phyloP scores from a whole-genome alignment of 2,888 invertebrate genomes.

The Orthosia gothica region DNA sequence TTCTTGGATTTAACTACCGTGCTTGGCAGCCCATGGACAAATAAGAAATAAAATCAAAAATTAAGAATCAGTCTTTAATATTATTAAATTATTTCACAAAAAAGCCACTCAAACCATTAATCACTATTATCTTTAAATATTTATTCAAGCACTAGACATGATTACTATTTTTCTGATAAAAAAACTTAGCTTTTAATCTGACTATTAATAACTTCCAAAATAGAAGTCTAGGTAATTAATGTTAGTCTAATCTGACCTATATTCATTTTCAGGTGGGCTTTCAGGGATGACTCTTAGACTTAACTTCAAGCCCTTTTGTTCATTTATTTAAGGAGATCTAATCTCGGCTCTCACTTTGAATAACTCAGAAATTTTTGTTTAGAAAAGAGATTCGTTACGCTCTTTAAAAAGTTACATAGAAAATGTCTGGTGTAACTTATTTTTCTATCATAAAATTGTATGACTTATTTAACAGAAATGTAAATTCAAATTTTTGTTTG shows the following conservation, averaged over 20 bases:
- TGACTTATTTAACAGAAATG: no score
- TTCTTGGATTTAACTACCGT: no score
- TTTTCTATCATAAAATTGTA: no score
- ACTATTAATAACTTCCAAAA: slow-evolving; percentile 9
- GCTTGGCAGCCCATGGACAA: no score
- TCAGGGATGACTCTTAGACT: slow-evolving; percentile 30
- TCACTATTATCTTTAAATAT: not conserved
- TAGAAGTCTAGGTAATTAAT: slow-evolving; percentile 37
- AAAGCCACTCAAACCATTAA: not conserved
- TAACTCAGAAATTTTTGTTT: not conserved
- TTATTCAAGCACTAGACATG: not conserved
- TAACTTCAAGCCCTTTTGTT: not conserved
- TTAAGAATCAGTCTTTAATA: no score
- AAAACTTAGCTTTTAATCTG: not conserved
- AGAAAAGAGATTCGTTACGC: no score
- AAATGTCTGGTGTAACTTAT: not conserved
- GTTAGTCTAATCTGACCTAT: slow-evolving; percentile 35
- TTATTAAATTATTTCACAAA: no score
- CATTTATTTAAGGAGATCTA: not conserved
- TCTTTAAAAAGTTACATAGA: not conserved
- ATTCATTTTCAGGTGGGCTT: slow-evolving; percentile 28
- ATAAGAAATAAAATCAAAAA: no score
- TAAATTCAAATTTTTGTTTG: no score
- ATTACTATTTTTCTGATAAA: not conserved
- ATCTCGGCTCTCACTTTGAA: not conserved